Evolutionary conservation across 2,888 invertebrate species (phyloP), one percentile per base, ranked within the genome.

Genomic region (Drosophila meridiana): DNA sequence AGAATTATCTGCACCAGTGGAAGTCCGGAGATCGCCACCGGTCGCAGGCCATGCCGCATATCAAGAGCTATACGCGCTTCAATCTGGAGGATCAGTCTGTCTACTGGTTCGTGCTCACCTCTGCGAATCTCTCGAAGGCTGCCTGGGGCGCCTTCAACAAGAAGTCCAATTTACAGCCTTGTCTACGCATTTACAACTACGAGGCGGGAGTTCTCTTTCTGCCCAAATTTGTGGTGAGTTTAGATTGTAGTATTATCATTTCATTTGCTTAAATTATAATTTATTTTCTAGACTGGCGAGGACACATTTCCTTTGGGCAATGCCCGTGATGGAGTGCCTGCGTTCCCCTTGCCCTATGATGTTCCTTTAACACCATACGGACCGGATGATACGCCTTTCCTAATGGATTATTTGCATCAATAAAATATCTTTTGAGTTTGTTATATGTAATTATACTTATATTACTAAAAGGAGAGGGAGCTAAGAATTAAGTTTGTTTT

Each of bases 121-220:
- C 99, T 62, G 98, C 97, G 0, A 99, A 99, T 94, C 94, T 99
- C 38, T 99, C 99, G 13, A 99, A 99, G 94, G 98, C 99, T 1
- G 99, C 99, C 0, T 99, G 99, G 99, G 99, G 99, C 47, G 94
- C 94, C 11, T 92, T 94, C 9, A 95, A 95, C 76, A 95, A 94
- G 72, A 95, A 94, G 48, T 73, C 89, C 4, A 87, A 95, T 93
- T 93, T 95, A 93, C 94, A 95, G 91, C 93, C 93, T 0, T 94
- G 94, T 0, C 91, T 94, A 1, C 95, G 96, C 40, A 95, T 98
- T 9, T 95, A 97, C 92, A 98, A 97, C 50, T 99, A 97, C 91
- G 99, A 99, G 93, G 96, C 96, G 0, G 99, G 99, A 0, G 97
- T 99, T 0, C 91, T 99, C 53, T 97, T 98, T 85, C 85, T 99